phyloP scores from a whole-genome alignment of 2,113 vertebrate genomes.

The Nesogale talazaci region DNA sequence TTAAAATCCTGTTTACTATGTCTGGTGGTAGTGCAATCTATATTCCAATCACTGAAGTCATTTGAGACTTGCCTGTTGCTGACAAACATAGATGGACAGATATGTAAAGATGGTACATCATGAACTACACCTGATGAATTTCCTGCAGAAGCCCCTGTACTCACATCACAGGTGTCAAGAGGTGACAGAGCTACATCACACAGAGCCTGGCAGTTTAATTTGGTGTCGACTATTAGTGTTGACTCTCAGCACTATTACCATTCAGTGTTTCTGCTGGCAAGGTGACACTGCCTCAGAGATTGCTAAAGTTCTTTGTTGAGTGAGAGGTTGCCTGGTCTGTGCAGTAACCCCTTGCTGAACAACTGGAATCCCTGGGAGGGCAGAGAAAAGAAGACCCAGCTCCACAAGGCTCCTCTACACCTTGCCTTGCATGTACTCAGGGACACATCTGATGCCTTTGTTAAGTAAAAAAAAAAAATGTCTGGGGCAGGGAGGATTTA shows the following conservation, averaged over 20 bases:
- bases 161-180: slow-evolving; percentile 85
- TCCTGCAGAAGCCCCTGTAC: slow-evolving; percentile 82
- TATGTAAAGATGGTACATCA: slow-evolving; percentile 86
- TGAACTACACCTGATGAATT: slow-evolving; percentile 83
- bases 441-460: slow-evolving; percentile 73
- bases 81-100: slow-evolving; percentile 84
- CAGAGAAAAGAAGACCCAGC: slow-evolving; percentile 59
- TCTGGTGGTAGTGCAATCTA: slow-evolving; percentile 76
- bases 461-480: slow-evolving; percentile 43
- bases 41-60: slow-evolving; percentile 77
- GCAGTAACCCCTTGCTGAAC: slow-evolving; percentile 51
- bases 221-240: slow-evolving; percentile 87
- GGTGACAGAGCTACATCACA: slow-evolving; percentile 85
- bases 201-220: slow-evolving; percentile 86
- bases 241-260: slow-evolving; percentile 80
- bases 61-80: slow-evolving; percentile 68
- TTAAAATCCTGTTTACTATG: slow-evolving; percentile 77
- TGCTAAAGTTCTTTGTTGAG: slow-evolving; percentile 84
- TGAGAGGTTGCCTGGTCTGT: slow-evolving; percentile 69
- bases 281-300: slow-evolving; percentile 83
- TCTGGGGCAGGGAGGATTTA: background rate
- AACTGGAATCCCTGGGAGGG: slow-evolving; percentile 69
- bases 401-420: slow-evolving; percentile 61
- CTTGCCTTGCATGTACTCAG: slow-evolving; percentile 74
- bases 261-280: slow-evolving; percentile 85